Conservation (phyloP, 2,888 invertebrate genomes). For the Pomacea canaliculata region DNA sequence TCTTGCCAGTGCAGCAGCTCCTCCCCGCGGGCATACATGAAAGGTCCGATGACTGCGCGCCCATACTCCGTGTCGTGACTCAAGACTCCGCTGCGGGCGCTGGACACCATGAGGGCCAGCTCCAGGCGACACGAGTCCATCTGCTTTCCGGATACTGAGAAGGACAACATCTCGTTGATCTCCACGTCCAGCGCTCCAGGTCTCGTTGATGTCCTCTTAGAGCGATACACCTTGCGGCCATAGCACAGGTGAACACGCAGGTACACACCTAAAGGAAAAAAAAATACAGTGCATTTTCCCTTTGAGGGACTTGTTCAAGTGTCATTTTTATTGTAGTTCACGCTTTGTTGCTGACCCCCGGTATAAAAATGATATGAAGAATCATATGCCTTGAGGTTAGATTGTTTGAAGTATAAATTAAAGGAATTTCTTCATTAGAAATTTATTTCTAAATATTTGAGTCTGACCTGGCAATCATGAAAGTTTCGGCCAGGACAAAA, state of each 20-base stretch:
- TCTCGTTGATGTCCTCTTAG: constrained; percentile 58
- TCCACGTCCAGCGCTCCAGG: constrained; percentile 52
- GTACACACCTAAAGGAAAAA: constrained; percentile 50
- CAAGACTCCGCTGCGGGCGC: constrained; percentile 30
- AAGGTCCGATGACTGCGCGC: constrained; percentile 60
- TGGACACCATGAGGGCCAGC: constrained; percentile 49
- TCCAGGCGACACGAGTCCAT: constrained; percentile 61
- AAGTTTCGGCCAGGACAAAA: no score
- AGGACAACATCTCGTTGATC: constrained; percentile 65
- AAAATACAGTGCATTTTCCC: background rate
- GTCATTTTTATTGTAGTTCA: no score
- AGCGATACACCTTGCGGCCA: constrained; percentile 58
- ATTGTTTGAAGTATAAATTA: no score
- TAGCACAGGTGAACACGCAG: constrained; percentile 61
- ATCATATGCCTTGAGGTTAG: no score
- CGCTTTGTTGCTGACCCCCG: no score
- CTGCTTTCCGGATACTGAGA: constrained; percentile 56
- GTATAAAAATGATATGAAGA: no score
- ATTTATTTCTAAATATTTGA: no score
- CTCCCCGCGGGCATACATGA: constrained; percentile 65
- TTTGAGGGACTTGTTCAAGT: no score
- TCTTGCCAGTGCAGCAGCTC: constrained; percentile 67
- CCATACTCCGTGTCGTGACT: constrained; percentile 54
- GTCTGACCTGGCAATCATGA: no score
- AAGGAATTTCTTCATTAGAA: no score